phyloP scores from a whole-genome alignment of 2,797 vertebrate genomes.

The Percopsis omiscomaycus region DNA sequence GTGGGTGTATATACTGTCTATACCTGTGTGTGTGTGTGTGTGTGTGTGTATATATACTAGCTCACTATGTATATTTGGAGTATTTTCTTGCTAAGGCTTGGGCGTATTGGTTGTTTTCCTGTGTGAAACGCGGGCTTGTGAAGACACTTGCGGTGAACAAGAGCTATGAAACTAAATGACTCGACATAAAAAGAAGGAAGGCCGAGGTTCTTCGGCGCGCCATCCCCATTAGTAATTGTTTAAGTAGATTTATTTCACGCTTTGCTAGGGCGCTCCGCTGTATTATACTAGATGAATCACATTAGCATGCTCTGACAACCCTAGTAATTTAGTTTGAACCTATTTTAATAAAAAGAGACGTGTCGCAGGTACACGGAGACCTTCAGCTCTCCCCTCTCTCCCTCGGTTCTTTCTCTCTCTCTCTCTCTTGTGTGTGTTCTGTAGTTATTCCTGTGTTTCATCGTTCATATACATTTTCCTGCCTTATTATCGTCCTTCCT shows the following conservation, averaged over 20 bases:
- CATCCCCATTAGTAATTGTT: constrained; percentile 10
- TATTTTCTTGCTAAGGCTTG: too few relatives aligned
- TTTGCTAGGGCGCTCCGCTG: constrained; percentile 11
- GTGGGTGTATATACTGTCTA: constrained; percentile 59
- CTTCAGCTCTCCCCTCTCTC: not conserved
- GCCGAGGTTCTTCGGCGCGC: not conserved
- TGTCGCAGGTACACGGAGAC: constrained; percentile 4
- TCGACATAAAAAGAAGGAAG: not conserved
- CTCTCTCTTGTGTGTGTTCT: not conserved
- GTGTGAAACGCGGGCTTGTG: too few relatives aligned
- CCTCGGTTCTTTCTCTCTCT: not conserved
- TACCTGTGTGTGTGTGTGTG: too few relatives aligned
- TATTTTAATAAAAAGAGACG: constrained; percentile 13
- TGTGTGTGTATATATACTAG: too few relatives aligned
- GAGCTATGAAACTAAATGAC: too few relatives aligned
- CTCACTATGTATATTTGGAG: too few relatives aligned
- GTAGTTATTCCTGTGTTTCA: not conserved
- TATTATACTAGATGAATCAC: constrained; percentile 9
- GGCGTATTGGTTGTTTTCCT: too few relatives aligned
- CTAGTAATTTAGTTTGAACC: not conserved
- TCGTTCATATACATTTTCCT: not conserved
- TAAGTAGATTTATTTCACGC: constrained; percentile 12
- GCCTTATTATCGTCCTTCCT: not conserved
- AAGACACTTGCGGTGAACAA: too few relatives aligned
- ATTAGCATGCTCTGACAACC: constrained; percentile 6